Evolutionary conservation across 2,888 invertebrate genomes (phyloP), one percentile per base, ranked within the genome.

Genomic region (Bombylius major): DNA sequence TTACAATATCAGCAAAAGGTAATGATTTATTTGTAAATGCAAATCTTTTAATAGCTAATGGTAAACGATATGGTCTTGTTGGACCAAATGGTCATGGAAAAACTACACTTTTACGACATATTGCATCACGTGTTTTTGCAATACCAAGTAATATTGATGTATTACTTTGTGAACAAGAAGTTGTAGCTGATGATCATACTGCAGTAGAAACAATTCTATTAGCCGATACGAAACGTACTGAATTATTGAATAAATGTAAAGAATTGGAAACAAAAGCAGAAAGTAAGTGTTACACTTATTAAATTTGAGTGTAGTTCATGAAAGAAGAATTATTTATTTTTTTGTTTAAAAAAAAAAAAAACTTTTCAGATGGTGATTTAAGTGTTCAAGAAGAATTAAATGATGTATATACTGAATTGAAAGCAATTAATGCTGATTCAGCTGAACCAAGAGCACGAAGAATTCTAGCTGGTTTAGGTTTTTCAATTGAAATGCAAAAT

Each of bases 41-140:
- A 0, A 91, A 85, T 71, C 76, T 99, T 42, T 77, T 92, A 53
- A 96, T 99, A 64, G 95, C 97, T 0, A 83, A 88, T 66, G 94
- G 96, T 0, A 82, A 98, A 50, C 83, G 94, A 65, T 99, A 99
- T 73, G 99, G 99, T 66, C 78, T 99, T 6, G 98, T 99, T 4
- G 99, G 99, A 33, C 99, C 99, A 1, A 99, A 99, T 73, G 99
- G 93, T 0, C 96, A 99, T 77, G 99, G 99, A 13, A 99, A 99
- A 78, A 99, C 99, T 0, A 99, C 99, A 0, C 73, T 99, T 34
- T 75, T 99, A 55, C 82, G 95, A 57, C 99, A 99, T 70, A 84
- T 99, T 62, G 90, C 93, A 0, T 85, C 87, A 55, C 80, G 93
- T 62, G 90, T 89, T 8, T 89, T 99, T 67, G 87, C 88, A 52